phyloP scores from a whole-genome alignment of 2,113 vertebrate species.

The Loxodonta africana region DNA sequence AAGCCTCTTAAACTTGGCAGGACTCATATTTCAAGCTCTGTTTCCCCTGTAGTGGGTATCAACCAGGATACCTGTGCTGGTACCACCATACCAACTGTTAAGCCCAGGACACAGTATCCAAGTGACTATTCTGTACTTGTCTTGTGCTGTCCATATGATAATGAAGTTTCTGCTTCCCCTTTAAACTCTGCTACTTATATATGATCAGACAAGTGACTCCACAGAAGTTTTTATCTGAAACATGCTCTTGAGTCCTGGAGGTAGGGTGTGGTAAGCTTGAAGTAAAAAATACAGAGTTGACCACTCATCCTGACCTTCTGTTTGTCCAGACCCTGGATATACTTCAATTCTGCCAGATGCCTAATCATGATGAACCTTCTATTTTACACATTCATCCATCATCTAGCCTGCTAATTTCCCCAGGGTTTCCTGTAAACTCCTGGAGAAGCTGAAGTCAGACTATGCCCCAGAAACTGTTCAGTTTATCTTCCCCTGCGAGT shows the following conservation, averaged over 20 bases:
- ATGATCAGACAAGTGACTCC: background rate
- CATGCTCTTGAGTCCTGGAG: background rate
- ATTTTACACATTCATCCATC: slow-evolving; percentile 29
- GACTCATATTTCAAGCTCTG: background rate
- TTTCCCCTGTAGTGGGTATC: background rate
- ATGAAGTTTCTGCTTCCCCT: background rate
- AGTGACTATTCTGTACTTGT: background rate
- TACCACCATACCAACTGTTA: background rate
- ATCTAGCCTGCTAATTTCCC: slow-evolving; percentile 59
- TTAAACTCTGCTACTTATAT: background rate
- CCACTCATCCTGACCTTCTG: background rate
- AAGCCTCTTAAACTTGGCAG: background rate
- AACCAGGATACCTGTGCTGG: background rate
- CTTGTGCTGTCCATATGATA: background rate
- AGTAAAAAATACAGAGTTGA: slow-evolving; percentile 16
- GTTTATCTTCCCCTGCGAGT: slow-evolving; percentile 56
- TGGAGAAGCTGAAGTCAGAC: slow-evolving; percentile 4
- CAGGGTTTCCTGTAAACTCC: background rate
- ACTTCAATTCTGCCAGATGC: slow-evolving; percentile 32
- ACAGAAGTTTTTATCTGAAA: slow-evolving; percentile 24
- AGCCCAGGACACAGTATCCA: background rate
- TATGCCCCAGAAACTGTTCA: slow-evolving; percentile 54
- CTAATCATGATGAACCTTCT: slow-evolving; percentile 16
- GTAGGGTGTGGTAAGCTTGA: background rate
- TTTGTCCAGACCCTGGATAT: background rate